Conservation (phyloP, 2,797 vertebrate genomes). For the Propithecus perrieri region DNA sequence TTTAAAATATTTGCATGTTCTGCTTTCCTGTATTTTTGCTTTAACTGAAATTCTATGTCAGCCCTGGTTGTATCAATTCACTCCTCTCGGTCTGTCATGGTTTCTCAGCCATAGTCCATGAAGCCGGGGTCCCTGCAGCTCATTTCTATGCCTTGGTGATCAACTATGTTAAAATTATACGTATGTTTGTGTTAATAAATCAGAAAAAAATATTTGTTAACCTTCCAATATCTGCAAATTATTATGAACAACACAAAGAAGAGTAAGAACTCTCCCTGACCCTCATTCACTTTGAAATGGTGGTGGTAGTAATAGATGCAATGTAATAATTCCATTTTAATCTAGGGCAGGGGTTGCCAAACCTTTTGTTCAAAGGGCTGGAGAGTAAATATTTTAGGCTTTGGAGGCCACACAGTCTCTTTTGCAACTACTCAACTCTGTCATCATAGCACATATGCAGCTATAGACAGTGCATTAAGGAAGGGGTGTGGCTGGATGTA, state of each 20-base stretch:
- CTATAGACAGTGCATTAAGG: rapidly evolving
- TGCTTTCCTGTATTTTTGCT: neutral
- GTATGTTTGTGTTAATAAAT: neutral
- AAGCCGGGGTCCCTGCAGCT: rapidly evolving
- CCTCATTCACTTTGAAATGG: neutral
- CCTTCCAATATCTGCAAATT: neutral
- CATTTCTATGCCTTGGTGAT: neutral
- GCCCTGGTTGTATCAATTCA: rapidly evolving
- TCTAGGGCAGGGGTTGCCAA: neutral
- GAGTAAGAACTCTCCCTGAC: neutral
- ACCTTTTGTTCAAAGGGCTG: neutral
- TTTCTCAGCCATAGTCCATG: neutral
- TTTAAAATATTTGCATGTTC: too few relatives aligned
- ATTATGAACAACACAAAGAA: neutral
- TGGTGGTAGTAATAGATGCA: too few relatives aligned
- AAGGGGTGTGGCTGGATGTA: neutral
- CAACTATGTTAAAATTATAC: neutral
- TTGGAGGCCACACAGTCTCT: neutral
- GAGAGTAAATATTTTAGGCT: neutral
- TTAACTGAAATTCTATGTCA: neutral
- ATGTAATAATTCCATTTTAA: neutral
- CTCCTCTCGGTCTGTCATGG: neutral
- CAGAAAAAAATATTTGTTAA: neutral
- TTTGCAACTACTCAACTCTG: neutral
- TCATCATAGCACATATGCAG: rapidly evolving